Base-by-base conservation (phyloP, 2,797 vertebrate genomes). In the Lacerta viridis region DNA sequence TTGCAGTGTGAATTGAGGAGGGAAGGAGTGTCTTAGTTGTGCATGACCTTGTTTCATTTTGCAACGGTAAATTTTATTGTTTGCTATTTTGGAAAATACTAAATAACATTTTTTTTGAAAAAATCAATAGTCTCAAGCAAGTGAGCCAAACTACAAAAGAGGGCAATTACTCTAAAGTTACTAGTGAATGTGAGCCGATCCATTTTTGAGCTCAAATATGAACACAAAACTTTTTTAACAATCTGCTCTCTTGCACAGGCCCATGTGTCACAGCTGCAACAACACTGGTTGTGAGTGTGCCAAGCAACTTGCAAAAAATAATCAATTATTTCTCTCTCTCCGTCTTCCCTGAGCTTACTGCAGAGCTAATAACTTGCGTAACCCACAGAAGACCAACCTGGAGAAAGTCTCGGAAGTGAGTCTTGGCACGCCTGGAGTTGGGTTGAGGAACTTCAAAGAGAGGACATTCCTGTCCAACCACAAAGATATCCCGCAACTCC, bases 391-490 rank as follows among this genome's bases (percentile, higher is more conserved):
- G 36, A 88, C 93, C 33, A 85, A 99, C 99, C 98, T 99, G 99
- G 46, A 99, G 97, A 94, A 99, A 99, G 94, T 99, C 99, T 96
- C 99, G 97, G 95, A 99, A 99, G 90, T 99, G 99, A 0, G 98
- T 99, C 93, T 99, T 99, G 25, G 99, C 99, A 86, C 99, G 97
- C 95, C 99, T 99, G 15, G 99, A 99, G 95, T 99, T 99, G 75
- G 99, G 99, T 15, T 99, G 99, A 27, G 99, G 99, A 79, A 99
- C 99, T 96, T 99, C 99, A 92, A 97, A 99, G 43, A 99, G 97
- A 0, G 99, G 98, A 68, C 99, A 99, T 93, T 99, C 97, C 95
- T 99, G 99, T 27, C 99, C 99, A 29, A 99, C 99, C 4, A 99
- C 98, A 95, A 99, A 97, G 88, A 99, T 99, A 95, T 99, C 99